These are phyloP conservation scores for Oryzias celebensis DNA, from an alignment of 2,113 vertebrate genomes.

Conservation along the genomic window DNA sequence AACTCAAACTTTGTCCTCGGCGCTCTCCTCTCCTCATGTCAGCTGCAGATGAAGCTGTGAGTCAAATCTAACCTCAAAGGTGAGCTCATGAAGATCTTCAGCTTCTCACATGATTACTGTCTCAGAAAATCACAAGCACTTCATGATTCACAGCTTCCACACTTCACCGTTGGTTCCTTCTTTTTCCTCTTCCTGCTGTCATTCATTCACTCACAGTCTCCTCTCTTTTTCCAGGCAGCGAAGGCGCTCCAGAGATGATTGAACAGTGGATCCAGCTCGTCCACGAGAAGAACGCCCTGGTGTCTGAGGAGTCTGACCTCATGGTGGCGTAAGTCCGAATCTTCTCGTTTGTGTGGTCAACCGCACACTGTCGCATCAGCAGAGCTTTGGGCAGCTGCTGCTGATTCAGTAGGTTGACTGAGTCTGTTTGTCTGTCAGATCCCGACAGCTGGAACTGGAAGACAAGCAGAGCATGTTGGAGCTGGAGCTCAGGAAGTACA, in stretches of 20 bases:
- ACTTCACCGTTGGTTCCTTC: too few species aligned
- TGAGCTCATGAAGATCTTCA: too few species aligned
- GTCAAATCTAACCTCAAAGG: too few species aligned
- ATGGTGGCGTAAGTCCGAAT: conserved; percentile 88
- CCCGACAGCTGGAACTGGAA: conserved; percentile 87
- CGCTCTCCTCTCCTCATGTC: too few species aligned
- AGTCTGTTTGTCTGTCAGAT: conserved; percentile 69
- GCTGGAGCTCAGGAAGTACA: conserved; percentile 82
- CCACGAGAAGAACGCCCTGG: conserved; percentile 86
- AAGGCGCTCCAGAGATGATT: conserved; percentile 72
- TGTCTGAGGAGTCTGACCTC: conserved; percentile 91
- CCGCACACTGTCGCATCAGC: conserved; percentile 2
- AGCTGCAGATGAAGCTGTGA: too few species aligned
- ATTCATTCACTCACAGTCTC: not conserved
- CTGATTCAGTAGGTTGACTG: conserved; percentile 1
- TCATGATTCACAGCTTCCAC: too few species aligned
- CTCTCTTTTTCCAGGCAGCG: conserved; percentile 38
- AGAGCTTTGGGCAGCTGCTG: conserved; percentile 3
- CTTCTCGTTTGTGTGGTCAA: not conserved
- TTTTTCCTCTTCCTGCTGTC: not conserved
- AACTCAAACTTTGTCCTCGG: too few species aligned
- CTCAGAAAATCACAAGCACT: too few species aligned
- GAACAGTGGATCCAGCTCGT: conserved; percentile 87
- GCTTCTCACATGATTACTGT: too few species aligned
- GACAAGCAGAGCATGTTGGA: conserved; percentile 90